Percentiles rank a stretch among this genome's conserved stretches.
These are phyloP conservation scores for Drosophila monieri DNA, from an alignment of 2,888 invertebrate genomes.

Conservation along the genomic window DNA sequence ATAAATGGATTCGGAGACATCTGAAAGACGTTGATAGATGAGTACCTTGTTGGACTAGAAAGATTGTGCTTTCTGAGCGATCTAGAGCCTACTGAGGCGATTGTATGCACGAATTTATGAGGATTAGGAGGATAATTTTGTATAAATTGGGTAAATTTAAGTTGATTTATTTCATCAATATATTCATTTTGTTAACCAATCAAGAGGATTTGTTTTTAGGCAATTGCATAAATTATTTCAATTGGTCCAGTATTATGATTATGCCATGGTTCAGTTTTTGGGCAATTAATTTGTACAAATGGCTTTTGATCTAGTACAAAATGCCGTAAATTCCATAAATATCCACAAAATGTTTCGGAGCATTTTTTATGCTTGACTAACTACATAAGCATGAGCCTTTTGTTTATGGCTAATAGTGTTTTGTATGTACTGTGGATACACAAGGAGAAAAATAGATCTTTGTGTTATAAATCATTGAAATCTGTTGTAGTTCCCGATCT, in stretches of 20 bases:
- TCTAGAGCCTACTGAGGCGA: too few species aligned
- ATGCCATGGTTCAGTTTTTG: constrained; percentile 17
- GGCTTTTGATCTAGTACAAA: constrained; percentile 49
- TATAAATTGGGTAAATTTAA: too few species aligned
- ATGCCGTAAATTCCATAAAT: constrained; percentile 35
- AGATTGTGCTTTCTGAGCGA: too few species aligned
- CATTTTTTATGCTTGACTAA: constrained; percentile 34
- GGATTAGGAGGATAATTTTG: too few species aligned
- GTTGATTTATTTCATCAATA: too few species aligned
- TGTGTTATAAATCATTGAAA: too few species aligned
- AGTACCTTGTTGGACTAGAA: too few species aligned
- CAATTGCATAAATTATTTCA: constrained; percentile 15
- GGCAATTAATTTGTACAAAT: constrained; percentile 43
- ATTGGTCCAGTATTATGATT: constrained; percentile 20
- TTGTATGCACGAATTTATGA: too few species aligned
- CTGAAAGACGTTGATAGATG: too few species aligned
- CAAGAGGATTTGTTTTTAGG: neutral
- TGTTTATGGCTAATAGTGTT: constrained; percentile 23
- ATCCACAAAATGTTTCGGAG: constrained; percentile 1
- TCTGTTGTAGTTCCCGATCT: too few species aligned
- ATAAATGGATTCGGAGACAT: too few species aligned
- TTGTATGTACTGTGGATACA: neutral
- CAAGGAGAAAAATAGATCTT: neutral
- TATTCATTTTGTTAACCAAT: too few species aligned
- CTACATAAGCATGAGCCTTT: constrained; percentile 23